phyloP scores from a whole-genome alignment of 2,888 invertebrate genomes.

The Neoitamus cyanurus region DNA sequence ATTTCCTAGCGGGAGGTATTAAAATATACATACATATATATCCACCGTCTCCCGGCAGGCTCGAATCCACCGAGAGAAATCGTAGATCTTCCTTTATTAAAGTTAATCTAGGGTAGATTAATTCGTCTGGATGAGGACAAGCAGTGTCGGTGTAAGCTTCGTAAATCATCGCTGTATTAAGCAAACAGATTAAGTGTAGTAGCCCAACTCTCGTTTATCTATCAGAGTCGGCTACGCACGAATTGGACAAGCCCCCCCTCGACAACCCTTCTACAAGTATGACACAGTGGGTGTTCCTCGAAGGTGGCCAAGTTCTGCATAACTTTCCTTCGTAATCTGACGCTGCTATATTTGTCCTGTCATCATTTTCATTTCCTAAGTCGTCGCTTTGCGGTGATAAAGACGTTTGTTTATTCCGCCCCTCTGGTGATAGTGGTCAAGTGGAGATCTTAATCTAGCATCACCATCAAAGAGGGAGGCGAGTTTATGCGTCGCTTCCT shows the following conservation, averaged over 20 bases:
- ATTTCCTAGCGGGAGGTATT: neutral
- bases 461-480: neutral
- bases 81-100: constrained; percentile 38
- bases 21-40: neutral
- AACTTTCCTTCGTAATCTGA: constrained; percentile 21
- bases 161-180: constrained; percentile 44
- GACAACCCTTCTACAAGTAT: neutral
- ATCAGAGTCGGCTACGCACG: neutral
- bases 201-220: constrained; percentile 34
- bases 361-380: constrained; percentile 38
- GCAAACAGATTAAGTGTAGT: constrained; percentile 42
- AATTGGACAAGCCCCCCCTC: neutral
- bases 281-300: neutral
- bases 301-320: constrained; percentile 22
- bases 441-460: constrained; percentile 12
- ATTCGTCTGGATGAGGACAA: constrained; percentile 35
- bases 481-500: constrained; percentile 7
- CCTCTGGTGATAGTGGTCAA: constrained; percentile 14
- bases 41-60: neutral
- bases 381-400: constrained; percentile 37
- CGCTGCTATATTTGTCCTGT: constrained; percentile 24
- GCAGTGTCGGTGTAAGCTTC: constrained; percentile 34
- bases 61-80: constrained; percentile 16
- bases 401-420: constrained; percentile 4
- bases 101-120: constrained; percentile 34